These are phyloP conservation scores for Leucania comma DNA, from an alignment of 2,888 invertebrate species.

Conservation along the genomic window DNA sequence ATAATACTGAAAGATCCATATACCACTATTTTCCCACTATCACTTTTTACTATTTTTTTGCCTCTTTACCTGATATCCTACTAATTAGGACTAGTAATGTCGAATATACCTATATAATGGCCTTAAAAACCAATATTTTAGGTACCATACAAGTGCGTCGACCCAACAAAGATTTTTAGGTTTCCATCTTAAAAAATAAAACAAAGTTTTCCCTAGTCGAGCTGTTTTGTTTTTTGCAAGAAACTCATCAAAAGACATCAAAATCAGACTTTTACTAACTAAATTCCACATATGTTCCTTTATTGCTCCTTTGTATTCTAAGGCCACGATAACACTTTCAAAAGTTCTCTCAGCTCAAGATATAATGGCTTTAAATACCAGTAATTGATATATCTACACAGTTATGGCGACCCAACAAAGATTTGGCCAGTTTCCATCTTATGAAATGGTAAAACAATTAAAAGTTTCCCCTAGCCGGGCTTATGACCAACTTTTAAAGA, in stretches of 20 bases:
- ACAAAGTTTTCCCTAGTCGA: slow-evolving; percentile 70
- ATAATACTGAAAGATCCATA: too few relatives aligned
- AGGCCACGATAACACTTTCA: too few relatives aligned
- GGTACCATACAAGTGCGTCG: slow-evolving; percentile 47
- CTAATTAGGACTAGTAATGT: neutral
- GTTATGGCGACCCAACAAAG: slow-evolving; percentile 38
- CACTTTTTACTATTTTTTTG: too few relatives aligned
- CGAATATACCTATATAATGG: neutral
- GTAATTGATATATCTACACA: slow-evolving; percentile 55
- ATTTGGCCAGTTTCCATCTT: slow-evolving; percentile 70
- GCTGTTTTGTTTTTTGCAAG: slow-evolving; percentile 1
- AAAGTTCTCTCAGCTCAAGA: neutral
- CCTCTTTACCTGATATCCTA: neutral
- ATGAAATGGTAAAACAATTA: slow-evolving; percentile 79
- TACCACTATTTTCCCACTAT: too few relatives aligned
- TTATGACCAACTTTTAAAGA: slow-evolving; percentile 67
- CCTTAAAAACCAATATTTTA: slow-evolving; percentile 34
- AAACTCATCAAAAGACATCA: too few relatives aligned
- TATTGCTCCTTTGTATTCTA: too few relatives aligned
- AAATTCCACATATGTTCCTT: too few relatives aligned
- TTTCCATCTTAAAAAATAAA: slow-evolving; percentile 74
- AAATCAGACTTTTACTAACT: too few relatives aligned
- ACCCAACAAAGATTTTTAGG: slow-evolving; percentile 56
- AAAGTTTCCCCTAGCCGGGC: slow-evolving; percentile 68
- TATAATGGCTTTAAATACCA: slow-evolving; percentile 27